Evolutionary conservation across 2,113 vertebrate species (phyloP), one percentile per base, ranked within the genome.

Genomic region (Dicaeum eximium): DNA sequence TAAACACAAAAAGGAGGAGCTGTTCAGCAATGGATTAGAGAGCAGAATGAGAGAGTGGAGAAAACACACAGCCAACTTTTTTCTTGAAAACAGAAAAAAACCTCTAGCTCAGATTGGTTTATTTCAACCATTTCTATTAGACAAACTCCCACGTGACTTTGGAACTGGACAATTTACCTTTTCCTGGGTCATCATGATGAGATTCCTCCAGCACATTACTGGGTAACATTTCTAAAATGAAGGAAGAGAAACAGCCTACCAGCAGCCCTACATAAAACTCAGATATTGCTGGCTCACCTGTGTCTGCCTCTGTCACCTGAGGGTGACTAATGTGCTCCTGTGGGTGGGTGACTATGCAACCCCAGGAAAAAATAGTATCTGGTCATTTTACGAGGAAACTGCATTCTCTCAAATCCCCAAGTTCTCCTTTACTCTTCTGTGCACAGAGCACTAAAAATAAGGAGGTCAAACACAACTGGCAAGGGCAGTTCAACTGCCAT

Each of bases 11-110:
- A 83, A 86, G 22, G 31, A 77, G 33, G 16, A 70, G 21, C 10
- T 70, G 24, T 24, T 86, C 70, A 74, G 51, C 27, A 71, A 42
- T 16, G 50, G 42, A 53, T 56, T 70, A 56, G 27, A 61, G 24
- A 5, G 13, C 19, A 80, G 51, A 74, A 93, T 13, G 25, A 38
- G 24, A 47, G 9, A 51, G 10, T 11, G 15, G 18, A 65, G 27
- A 81, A 81, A 86, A 38, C 5, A 86, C 10, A 44, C 0, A 4
- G 10, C 4, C 11, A 8, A 3, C 0, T 13, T 31, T 60, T 58
- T 92, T 38, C 25, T 65, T 77, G 54, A 45, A 54, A 90, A 67
- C 20, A 56, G 51, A 40, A 35, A 82, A 37, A 1, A 1, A 3
- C 0, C 3, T 44, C 9, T 3, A 45, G 13, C 62, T 87, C 50